These are phyloP conservation scores for Rousettus leschenaultii DNA, from an alignment of 2,113 vertebrate species.

Conservation along the genomic window DNA sequence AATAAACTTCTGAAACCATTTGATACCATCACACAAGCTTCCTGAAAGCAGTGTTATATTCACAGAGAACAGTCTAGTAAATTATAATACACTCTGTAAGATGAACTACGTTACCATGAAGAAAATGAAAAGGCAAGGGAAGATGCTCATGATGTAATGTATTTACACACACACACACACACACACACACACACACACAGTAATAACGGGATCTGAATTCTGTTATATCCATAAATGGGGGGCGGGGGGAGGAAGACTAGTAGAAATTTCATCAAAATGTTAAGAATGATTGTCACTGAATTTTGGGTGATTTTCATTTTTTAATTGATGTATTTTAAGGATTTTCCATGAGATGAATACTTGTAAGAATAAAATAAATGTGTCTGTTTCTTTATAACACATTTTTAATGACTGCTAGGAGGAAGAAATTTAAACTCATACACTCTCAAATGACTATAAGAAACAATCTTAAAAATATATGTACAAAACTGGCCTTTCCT, in stretches of 20 bases:
- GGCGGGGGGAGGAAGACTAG: not conserved
- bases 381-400: not conserved
- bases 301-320: not conserved
- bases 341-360: not conserved
- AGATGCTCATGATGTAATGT: not conserved
- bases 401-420: not conserved
- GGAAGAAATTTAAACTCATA: not conserved
- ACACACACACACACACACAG: not conserved
- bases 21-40: conserved; percentile 14
- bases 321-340: not conserved
- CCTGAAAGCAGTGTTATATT: conserved; percentile 43
- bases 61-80: not conserved
- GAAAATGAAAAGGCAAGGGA: not conserved
- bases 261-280: not conserved
- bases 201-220: not conserved
- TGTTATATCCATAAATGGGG: not conserved
- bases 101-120: not conserved
- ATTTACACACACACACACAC: not conserved
- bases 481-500: not conserved
- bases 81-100: not conserved
- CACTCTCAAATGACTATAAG: not conserved
- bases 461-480: not conserved
- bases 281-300: not conserved
- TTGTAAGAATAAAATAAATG: not conserved
- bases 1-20: conserved; percentile 53